phyloP scores from a whole-genome alignment of 2,113 vertebrate genomes.

The Lophochroa leadbeateri region DNA sequence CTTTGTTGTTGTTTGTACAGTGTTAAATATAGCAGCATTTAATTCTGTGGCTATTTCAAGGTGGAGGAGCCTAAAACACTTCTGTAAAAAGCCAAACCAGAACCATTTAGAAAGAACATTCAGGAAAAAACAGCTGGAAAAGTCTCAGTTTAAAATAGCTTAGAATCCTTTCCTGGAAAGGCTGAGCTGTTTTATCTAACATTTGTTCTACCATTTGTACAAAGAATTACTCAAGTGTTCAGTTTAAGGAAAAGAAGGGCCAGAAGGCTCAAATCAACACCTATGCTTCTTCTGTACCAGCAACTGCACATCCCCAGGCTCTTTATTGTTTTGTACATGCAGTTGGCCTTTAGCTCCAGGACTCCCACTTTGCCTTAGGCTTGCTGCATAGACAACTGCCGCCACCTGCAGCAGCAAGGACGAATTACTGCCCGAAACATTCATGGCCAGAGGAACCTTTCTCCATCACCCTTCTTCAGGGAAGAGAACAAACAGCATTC shows the following conservation, averaged over 20 bases:
- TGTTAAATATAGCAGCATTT: not conserved
- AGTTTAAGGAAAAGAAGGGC: not conserved
- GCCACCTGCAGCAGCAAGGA: slow-evolving; percentile 13
- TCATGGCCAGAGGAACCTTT: not conserved
- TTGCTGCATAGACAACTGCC: not conserved
- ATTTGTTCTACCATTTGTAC: not conserved
- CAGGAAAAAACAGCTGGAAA: not conserved
- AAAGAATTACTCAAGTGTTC: not conserved
- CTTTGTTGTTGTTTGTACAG: slow-evolving; percentile 29
- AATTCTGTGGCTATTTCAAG: not conserved
- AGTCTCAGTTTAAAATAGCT: not conserved
- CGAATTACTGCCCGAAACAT: not conserved
- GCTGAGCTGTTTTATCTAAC: not conserved
- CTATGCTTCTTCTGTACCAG: not conserved
- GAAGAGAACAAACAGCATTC: not conserved
- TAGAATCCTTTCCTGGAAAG: not conserved
- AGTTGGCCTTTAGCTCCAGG: not conserved
- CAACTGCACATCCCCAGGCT: not conserved
- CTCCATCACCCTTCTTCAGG: not conserved
- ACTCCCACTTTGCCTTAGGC: not conserved
- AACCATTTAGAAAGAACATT: not conserved
- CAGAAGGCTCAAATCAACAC: not conserved
- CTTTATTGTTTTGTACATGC: not conserved
- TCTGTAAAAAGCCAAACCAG: not conserved
- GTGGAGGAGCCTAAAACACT: not conserved